Evolutionary conservation across 2,797 vertebrate genomes (phyloP), one percentile per base, ranked within the genome.

Genomic region (Lutjanus argentimaculatus): DNA sequence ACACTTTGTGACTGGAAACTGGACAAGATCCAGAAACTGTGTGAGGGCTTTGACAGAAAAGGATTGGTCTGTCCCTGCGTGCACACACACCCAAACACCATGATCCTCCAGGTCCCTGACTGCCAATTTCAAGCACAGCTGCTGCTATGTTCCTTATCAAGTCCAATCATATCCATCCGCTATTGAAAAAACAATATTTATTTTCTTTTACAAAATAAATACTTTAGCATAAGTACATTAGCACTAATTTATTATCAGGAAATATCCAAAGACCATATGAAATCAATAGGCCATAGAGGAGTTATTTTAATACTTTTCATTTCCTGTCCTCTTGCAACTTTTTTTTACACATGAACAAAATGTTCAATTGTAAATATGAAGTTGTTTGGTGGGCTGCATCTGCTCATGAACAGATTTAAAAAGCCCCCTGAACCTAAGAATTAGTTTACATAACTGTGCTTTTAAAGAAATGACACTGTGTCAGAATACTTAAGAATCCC

Each of bases 41-140:
- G 72, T 70, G 78, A 90, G 85, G 80, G 64, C 84, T 90, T 87
- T 62, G 64, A 86, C 88, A 81, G 83, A 82, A 85, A 90, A 83
- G 82, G 84, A 62, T 77, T 30, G 52, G 82, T 59, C 77, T 68
- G 67, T 82, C 73, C 62, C 77, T 49, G 58, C 45, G 8, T 51
- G 46, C 63, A 72, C 80, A 67, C 68, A 61, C 72, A 75, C 52
- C 75, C 22, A 58, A 43, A 74, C 79, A 77, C 78, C 57, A 53
- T 46, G 25, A 61, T 87, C 53, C 25, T 57, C 42, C 70, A 75
- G 68, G 62, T 78, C 48, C 56, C 65, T 30, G 21, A 30, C 59
- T 43, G 49, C 64, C 45, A 66, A 45, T 79, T 70, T 64, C 45
- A 63, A 72, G 87, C 68, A 73, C 61, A 86, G 63, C 72, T 82